phyloP scores from a whole-genome alignment of 2,113 vertebrate species.

The Orthochromis indermauri region DNA sequence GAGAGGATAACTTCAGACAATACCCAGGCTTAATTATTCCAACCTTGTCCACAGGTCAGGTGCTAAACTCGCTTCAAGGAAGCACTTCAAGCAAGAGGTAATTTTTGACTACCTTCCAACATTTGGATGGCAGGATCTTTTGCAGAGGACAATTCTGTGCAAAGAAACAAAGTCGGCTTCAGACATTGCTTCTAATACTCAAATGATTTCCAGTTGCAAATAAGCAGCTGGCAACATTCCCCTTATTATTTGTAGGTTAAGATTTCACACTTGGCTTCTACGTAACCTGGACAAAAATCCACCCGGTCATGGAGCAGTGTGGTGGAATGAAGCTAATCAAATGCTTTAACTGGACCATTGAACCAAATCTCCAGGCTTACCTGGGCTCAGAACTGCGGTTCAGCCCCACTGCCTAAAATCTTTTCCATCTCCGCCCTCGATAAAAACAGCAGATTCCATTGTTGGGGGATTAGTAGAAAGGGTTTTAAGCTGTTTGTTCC shows the following conservation, averaged over 20 bases:
- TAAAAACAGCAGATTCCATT: slow-evolving; percentile 36
- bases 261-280: neutral
- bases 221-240: neutral
- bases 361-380: slow-evolving; percentile 22
- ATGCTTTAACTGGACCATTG: neutral
- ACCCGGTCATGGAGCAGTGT: neutral
- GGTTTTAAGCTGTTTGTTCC: slow-evolving; percentile 19
- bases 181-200: neutral
- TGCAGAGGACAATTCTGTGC: neutral
- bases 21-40: neutral
- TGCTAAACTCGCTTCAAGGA: neutral
- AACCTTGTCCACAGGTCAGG: neutral
- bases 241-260: neutral
- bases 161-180: neutral
- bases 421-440: neutral
- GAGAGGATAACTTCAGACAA: neutral
- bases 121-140: neutral
- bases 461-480: slow-evolving; percentile 37
- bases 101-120: neutral
- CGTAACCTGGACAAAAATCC: neutral
- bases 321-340: slow-evolving; percentile 1
- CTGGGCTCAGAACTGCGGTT: neutral
- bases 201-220: neutral
- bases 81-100: neutral
- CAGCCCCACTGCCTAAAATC: neutral